Percentiles rank a stretch among this genome's conserved stretches.
Evolutionary conservation across 2,888 invertebrate genomes (phyloP).

Genomic region (Eupithecia insigniata): DNA sequence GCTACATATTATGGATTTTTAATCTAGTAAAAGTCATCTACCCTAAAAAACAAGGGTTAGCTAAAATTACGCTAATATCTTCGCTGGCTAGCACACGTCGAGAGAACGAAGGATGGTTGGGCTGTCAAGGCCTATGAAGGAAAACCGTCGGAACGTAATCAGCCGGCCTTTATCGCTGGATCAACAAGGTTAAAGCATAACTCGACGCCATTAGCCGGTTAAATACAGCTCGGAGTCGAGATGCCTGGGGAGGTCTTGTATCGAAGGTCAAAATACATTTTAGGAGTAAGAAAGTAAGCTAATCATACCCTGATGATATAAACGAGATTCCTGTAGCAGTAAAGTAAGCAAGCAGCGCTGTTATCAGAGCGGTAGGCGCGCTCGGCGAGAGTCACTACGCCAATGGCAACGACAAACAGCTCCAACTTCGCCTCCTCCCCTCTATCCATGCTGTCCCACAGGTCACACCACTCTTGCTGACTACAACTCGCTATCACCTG

Average conservation of each 20-base stretch:
- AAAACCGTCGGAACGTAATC: too few species aligned
- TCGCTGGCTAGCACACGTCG: too few species aligned
- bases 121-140: too few species aligned
- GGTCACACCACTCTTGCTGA: conserved; percentile 66
- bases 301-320: conserved; percentile 65
- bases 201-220: background rate
- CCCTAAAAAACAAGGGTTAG: too few species aligned
- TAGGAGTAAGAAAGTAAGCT: background rate
- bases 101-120: too few species aligned
- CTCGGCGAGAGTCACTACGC: conserved; percentile 57
- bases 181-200: too few species aligned
- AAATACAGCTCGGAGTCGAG: background rate
- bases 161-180: too few species aligned
- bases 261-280: background rate
- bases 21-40: too few species aligned
- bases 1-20: too few species aligned
- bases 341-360: conserved; percentile 63
- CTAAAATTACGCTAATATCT: too few species aligned
- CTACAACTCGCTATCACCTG: conserved; percentile 67
- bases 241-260: background rate
- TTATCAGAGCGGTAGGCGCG: conserved; percentile 53
- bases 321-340: conserved; percentile 67
- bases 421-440: conserved; percentile 53
- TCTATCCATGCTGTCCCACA: conserved; percentile 64
- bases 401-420: conserved; percentile 58